Evolutionary conservation across 2,888 invertebrate species (phyloP), one percentile per base, ranked within the genome.

Genomic region (Lochmaea crataegi): DNA sequence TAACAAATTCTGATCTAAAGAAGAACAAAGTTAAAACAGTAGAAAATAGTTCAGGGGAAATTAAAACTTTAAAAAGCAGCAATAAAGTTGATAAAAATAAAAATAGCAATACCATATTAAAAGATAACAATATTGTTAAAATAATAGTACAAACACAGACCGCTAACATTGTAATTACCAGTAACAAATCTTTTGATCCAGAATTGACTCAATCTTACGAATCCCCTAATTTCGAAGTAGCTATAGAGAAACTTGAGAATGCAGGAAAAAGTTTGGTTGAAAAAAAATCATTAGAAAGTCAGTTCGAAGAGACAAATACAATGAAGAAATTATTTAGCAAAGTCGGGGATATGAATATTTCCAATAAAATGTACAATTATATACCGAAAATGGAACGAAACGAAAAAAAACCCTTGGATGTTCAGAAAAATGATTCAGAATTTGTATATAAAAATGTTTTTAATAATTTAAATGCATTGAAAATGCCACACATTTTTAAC

Each of bases 311-410:
- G 3, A 18, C 10, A n/a, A 16, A 53, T 53, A 10, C 16, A 53
- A 53, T 53, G 53, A 18, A 53, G 16, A 53, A 53, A 53, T 53
- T 53, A 53, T 6, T 53, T 18, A 53, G 10, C 51, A 53, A 53
- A 53, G 53, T 53, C 16, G 53, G 18, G 2, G 18, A 18, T 53
- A 53, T 53, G 18, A 16, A 53, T 53, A 53, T 53, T 53, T 53
- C 16, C 53, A 16, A 53, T 53, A 53, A 32, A 32, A 18, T 9
- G 51, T n/a, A n/a, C n/a, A 4, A 53, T 7, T 9, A 16, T 5
- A 16, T n/a, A 16, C n/a, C n/a, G n/a, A 53, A 16, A 53, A 16
- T 16, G 5, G n/a, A 51, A 51, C n/a, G 16, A 6, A 6, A 4
- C 3, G 7, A 53, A 53, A n/a, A 51, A 9, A 51, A 51, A 7